Percentiles rank a stretch among this genome's conserved stretches.
Conservation (phyloP, 2,797 vertebrate species). For the Anguilla anguilla region DNA sequence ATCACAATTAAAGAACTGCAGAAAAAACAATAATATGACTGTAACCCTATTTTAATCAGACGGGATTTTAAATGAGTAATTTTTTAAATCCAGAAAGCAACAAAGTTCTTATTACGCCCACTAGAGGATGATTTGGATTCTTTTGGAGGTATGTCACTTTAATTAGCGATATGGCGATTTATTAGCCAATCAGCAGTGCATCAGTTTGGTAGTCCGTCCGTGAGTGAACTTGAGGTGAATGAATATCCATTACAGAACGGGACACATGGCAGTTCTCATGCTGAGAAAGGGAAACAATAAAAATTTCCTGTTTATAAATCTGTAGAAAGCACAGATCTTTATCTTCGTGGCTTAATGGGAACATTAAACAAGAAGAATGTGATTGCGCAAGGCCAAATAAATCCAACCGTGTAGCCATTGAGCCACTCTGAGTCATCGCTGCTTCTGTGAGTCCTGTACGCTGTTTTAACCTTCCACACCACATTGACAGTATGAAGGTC, state of each 20-base stretch:
- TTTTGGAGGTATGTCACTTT: no score
- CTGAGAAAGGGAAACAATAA: no score
- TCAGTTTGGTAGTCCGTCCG: no score
- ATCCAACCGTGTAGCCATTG: background rate
- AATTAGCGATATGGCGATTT: background rate
- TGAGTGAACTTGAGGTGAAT: background rate
- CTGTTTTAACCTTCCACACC: background rate
- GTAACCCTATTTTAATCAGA: no score
- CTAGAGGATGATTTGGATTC: no score
- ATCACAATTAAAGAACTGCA: no score
- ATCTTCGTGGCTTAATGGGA: background rate
- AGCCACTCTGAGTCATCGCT: background rate
- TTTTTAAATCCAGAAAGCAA: no score
- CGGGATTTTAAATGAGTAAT: no score
- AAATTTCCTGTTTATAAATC: no score
- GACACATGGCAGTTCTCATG: background rate
- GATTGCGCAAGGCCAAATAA: background rate
- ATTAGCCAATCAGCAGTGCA: background rate
- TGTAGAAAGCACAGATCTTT: background rate
- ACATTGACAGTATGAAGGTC: background rate
- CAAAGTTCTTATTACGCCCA: no score
- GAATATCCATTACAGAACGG: background rate
- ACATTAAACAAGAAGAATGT: background rate
- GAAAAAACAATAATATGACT: no score
- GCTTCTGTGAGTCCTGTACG: background rate